These are phyloP conservation scores for Ophiodon elongatus DNA, from an alignment of 2,113 vertebrate species.

Conservation along the genomic window DNA sequence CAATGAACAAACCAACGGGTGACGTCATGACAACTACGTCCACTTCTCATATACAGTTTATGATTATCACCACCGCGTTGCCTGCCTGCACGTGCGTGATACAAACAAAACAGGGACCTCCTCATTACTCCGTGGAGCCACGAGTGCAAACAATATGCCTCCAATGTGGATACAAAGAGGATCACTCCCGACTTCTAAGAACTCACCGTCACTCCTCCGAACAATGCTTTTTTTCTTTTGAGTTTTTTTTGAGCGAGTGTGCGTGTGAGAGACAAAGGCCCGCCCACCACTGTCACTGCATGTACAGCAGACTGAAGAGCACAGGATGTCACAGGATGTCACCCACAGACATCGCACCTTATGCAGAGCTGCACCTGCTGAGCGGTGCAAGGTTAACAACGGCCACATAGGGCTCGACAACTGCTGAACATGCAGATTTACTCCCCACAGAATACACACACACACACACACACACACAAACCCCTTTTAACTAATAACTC, in stretches of 20 bases:
- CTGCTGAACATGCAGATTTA: constrained; percentile 61
- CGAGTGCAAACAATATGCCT: not conserved
- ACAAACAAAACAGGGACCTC: not conserved
- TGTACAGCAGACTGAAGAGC: constrained; percentile 4
- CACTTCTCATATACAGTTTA: too few species aligned
- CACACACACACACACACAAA: constrained; percentile 6
- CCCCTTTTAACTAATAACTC: constrained; percentile 1
- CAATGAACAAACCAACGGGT: not conserved
- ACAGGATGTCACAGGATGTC: constrained; percentile 32
- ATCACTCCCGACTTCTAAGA: not conserved
- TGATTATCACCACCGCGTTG: not conserved
- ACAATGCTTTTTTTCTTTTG: not conserved
- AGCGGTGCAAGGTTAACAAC: constrained; percentile 71
- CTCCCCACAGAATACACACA: constrained; percentile 28
- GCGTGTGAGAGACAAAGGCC: constrained; percentile 27
- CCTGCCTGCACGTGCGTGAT: too few species aligned
- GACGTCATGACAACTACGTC: too few species aligned
- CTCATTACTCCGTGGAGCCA: not conserved
- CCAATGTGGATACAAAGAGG: not conserved
- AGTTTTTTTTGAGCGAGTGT: not conserved
- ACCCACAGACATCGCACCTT: constrained; percentile 50
- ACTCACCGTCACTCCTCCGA: not conserved
- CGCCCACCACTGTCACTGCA: constrained; percentile 13
- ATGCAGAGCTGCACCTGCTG: constrained; percentile 65
- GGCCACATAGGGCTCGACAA: constrained; percentile 71